These are phyloP conservation scores for Sarcophaga carnaria DNA, from an alignment of 2,888 invertebrate species.

Conservation along the genomic window DNA sequence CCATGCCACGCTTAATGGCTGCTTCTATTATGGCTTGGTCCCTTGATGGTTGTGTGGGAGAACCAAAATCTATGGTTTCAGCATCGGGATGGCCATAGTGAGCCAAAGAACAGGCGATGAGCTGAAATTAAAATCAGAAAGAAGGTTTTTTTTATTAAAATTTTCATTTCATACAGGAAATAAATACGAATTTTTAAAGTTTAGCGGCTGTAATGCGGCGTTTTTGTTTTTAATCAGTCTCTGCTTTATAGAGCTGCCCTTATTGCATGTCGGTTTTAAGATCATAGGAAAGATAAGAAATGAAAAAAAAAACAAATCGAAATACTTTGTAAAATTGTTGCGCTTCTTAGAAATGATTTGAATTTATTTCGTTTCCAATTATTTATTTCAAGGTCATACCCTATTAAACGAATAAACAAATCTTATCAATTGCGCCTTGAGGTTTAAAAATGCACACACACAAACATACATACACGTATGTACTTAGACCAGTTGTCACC, in stretches of 20 bases:
- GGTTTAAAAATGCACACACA: not conserved
- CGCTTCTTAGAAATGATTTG: not conserved
- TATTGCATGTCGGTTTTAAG: too few species aligned
- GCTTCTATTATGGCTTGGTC: constrained; percentile 69
- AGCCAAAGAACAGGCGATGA: constrained; percentile 30
- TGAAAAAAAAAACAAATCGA: too few species aligned
- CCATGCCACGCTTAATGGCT: constrained; percentile 71
- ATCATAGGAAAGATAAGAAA: too few species aligned
- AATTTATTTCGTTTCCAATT: not conserved
- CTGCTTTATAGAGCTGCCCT: too few species aligned
- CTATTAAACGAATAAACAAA: not conserved
- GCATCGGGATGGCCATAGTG: constrained; percentile 56
- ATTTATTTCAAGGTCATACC: constrained; percentile 5
- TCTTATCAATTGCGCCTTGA: constrained; percentile 7
- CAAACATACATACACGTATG: too few species aligned
- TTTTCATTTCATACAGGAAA: too few species aligned
- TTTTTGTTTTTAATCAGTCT: too few species aligned
- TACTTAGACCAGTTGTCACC: too few species aligned
- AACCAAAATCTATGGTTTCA: constrained; percentile 57
- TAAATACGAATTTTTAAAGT: too few species aligned
- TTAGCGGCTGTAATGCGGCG: too few species aligned
- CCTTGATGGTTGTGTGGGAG: constrained; percentile 33
- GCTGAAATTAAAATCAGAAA: constrained; percentile 8
- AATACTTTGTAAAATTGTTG: too few species aligned
- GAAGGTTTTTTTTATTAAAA: not conserved